These are phyloP conservation scores for Microtus californicus DNA, from an alignment of 2,797 vertebrate genomes.

Conservation along the genomic window DNA sequence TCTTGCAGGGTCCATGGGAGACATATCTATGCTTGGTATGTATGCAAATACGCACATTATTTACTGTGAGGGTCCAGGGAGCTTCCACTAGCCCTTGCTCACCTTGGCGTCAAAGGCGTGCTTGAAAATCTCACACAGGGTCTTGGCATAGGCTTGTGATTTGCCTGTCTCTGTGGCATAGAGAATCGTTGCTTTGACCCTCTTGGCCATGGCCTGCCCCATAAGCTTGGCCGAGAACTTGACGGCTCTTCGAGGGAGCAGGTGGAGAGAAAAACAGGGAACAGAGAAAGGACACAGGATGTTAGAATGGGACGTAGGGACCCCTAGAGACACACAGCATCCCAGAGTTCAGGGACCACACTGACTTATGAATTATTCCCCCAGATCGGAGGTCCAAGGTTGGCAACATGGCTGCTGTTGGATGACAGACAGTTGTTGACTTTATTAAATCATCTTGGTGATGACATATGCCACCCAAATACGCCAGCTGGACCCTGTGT, in stretches of 20 bases:
- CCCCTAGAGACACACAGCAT: neutral
- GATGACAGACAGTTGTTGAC: neutral
- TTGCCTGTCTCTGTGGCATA: conserved; percentile 98
- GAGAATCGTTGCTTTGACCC: conserved; percentile 98
- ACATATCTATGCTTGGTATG: neutral
- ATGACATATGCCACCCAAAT: accelerated
- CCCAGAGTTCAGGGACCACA: neutral
- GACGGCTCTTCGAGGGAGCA: conserved; percentile 91
- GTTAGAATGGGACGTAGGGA: neutral
- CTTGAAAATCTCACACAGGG: conserved; percentile 99
- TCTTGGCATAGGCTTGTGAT: conserved; percentile 98
- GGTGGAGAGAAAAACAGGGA: neutral
- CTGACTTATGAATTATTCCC: too few species aligned
- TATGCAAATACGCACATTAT: neutral
- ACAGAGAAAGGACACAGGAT: neutral
- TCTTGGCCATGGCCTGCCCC: conserved; percentile 99
- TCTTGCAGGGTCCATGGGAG: neutral
- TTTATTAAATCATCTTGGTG: neutral
- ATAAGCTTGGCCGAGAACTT: conserved; percentile 99
- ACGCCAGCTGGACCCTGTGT: neutral
- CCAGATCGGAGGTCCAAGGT: too few species aligned
- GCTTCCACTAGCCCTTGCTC: conserved; percentile 36
- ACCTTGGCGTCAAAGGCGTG: conserved; percentile 99
- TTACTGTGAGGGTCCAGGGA: accelerated
- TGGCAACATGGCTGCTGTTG: neutral